Conservation (phyloP, 2,888 invertebrate species). For the Chrysodeixis includens region DNA sequence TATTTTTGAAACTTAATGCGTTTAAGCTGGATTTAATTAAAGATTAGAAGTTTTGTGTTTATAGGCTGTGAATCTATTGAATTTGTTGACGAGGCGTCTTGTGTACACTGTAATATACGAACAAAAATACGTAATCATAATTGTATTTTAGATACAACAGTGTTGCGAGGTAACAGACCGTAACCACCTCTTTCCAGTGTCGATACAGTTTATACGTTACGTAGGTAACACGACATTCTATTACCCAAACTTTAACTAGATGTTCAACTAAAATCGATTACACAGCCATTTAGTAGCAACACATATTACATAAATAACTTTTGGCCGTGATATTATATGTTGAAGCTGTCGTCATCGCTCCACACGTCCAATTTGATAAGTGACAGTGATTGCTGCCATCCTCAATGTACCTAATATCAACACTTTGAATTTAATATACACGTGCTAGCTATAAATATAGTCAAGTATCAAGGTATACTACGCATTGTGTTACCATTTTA, state of each 20-base stretch:
- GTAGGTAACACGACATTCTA: slow-evolving; percentile 10
- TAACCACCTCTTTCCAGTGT: slow-evolving; percentile 17
- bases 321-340: slow-evolving; percentile 7
- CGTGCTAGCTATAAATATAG: background rate
- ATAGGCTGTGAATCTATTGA: background rate
- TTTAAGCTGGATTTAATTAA: slow-evolving; percentile 43
- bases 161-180: slow-evolving; percentile 24
- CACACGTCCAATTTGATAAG: slow-evolving; percentile 9
- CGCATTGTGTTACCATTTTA: background rate
- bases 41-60: slow-evolving; percentile 33
- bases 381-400: slow-evolving; percentile 11
- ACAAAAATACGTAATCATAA: background rate
- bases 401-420: background rate
- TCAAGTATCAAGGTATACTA: background rate
- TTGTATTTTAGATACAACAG: background rate
- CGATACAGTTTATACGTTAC: slow-evolving; percentile 17
- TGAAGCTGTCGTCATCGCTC: background rate
- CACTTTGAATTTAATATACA: background rate
- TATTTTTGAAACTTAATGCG: slow-evolving; percentile 44
- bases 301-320: slow-evolving; percentile 14
- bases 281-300: slow-evolving; percentile 11
- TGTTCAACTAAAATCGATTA: slow-evolving; percentile 27
- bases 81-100: background rate
- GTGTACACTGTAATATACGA: background rate
- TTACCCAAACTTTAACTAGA: slow-evolving; percentile 17